Conservation (phyloP, 2,888 invertebrate genomes). For the Xestia xanthographa region DNA sequence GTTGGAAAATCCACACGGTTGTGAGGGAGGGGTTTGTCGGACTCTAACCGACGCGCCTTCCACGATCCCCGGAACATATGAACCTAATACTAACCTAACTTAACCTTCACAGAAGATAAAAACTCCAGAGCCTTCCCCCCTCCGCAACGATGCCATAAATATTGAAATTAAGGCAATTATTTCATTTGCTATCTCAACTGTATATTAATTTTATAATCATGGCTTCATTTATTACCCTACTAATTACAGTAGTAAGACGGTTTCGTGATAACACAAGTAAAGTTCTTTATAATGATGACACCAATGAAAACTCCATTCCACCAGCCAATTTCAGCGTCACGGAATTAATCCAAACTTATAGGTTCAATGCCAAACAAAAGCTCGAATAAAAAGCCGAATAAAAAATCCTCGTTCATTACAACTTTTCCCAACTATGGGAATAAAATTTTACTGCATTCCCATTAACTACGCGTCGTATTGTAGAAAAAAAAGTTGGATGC, state of each 20-base stretch:
- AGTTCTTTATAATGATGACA: background rate
- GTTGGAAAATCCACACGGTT: too few relatives aligned
- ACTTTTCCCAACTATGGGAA: conserved; percentile 51
- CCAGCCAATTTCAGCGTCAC: conserved; percentile 4
- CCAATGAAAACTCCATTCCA: background rate
- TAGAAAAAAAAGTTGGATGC: conserved; percentile 40
- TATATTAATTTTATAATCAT: background rate
- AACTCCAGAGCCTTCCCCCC: too few relatives aligned
- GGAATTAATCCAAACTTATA: conserved; percentile 9
- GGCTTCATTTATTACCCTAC: background rate
- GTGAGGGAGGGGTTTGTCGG: too few relatives aligned
- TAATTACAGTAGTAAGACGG: background rate
- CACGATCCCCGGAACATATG: too few relatives aligned
- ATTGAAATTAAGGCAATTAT: too few relatives aligned
- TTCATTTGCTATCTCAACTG: too few relatives aligned
- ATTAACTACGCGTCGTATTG: conserved; percentile 29
- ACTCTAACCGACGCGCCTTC: too few relatives aligned
- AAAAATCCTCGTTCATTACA: conserved; percentile 38
- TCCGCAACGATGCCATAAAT: too few relatives aligned
- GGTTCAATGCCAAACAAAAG: conserved; percentile 7
- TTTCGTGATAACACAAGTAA: too few relatives aligned
- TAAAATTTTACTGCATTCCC: conserved; percentile 47
- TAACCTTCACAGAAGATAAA: too few relatives aligned
- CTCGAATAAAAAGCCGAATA: background rate
- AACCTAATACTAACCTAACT: too few relatives aligned